Evolutionary conservation across 2,797 vertebrate species (phyloP), one percentile per base, ranked within the genome.

Genomic region (Onychomys leucogaster): DNA sequence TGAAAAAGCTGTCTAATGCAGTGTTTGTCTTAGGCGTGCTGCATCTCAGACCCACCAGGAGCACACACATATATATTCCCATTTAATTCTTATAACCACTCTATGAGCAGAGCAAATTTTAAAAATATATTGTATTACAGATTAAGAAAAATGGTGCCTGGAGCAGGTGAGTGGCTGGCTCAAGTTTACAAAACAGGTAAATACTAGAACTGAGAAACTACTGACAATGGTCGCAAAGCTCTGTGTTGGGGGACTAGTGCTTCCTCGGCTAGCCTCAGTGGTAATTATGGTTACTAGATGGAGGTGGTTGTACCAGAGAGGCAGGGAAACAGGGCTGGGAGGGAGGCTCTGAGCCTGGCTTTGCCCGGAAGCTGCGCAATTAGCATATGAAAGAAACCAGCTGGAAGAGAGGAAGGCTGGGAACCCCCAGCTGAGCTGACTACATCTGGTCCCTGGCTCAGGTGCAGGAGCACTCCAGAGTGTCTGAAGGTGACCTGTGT

Each of bases 71-170:
- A n/a, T 61, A 13, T 25, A 59, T 16, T 61, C 27, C 21, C 32
- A 3, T 43, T 96, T 91, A 81, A 81, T 76, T 85, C 73, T 91
- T 87, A 41, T n/a, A 65, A 77, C 17, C 52, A n/a, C 55, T 81
- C 1, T 65, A 14, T 81, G 71, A 73, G 23, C 65, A 85, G 65
- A 92, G 19, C 21, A 88, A 6, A 4, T 84, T 61, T 41, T 46
- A 94, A 86, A 67, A 91, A 80, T 83, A 80, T 89, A 73, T 76
- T 89, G 37, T 67, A 78, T 94, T 92, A n/a, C n/a, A 69, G 29
- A 65, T 89, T 89, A 1, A 49, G n/a, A 80, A 63, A 90, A 95
- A 32, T 32, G 21, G 69, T 85, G 59, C 32, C 71, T 14, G 5
- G 19, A 91, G 67, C 77, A 87, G 67, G 65, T 77, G 57, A 82